These are phyloP conservation scores for Polyergus mexicanus DNA, from an alignment of 1,140 invertebrate genomes.

Conservation along the genomic window DNA sequence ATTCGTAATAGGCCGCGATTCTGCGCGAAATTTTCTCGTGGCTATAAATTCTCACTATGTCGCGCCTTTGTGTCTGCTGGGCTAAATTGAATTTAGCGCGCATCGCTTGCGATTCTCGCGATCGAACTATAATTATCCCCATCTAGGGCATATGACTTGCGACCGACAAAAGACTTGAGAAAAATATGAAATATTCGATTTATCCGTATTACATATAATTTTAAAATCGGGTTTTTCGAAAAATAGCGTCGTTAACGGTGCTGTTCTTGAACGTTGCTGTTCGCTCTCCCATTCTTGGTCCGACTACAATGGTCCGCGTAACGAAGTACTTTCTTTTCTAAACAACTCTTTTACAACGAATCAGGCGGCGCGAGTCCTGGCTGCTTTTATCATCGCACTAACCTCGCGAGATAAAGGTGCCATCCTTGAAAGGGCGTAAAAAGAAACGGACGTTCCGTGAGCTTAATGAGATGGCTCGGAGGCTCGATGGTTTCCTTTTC, in stretches of 20 bases:
- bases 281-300: no score
- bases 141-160: not conserved
- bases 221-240: slow-evolving; percentile 46
- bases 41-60: slow-evolving; percentile 62
- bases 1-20: slow-evolving; percentile 42
- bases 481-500: slow-evolving; percentile 48
- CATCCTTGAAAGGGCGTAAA: slow-evolving; percentile 40
- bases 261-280: slow-evolving; percentile 48
- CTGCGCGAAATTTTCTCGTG: slow-evolving; percentile 8
- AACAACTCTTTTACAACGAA: slow-evolving; percentile 58
- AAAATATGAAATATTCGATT: not conserved
- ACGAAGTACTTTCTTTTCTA: slow-evolving; percentile 54
- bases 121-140: slow-evolving; percentile 53
- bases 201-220: not conserved
- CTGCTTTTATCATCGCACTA: slow-evolving; percentile 67
- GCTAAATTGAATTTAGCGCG: slow-evolving; percentile 67
- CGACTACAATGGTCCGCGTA: slow-evolving; percentile 52
- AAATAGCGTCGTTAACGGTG: slow-evolving; percentile 48
- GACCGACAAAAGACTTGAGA: not conserved
- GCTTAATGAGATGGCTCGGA: slow-evolving; percentile 64
- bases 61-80: slow-evolving; percentile 60
- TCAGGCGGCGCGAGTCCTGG: slow-evolving; percentile 35
- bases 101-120: slow-evolving; percentile 49
- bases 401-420: slow-evolving; percentile 58
- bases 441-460: slow-evolving; percentile 47